Conservation (phyloP, 1,140 invertebrate genomes). For the Cryptotermes secundus region DNA sequence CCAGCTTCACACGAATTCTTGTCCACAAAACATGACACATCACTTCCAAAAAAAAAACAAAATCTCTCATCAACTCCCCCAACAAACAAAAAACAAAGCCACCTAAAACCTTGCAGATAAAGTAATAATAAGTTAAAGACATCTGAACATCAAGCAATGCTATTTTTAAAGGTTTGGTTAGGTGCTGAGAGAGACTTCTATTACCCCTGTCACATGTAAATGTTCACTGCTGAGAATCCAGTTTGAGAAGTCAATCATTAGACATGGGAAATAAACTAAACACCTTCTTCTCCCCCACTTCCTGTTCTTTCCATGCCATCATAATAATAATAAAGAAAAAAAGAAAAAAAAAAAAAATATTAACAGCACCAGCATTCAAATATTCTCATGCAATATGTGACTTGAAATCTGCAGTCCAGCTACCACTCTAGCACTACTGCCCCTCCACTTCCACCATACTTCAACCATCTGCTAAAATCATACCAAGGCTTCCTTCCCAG, state of each 20-base stretch:
- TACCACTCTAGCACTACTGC: background rate
- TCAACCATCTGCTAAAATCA: background rate
- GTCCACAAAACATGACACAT: slow-evolving; percentile 8
- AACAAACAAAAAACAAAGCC: slow-evolving; percentile 21
- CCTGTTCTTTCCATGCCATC: slow-evolving; percentile 23
- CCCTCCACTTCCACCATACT: background rate
- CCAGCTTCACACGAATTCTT: slow-evolving; percentile 22
- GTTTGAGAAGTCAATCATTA: background rate
- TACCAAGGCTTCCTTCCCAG: slow-evolving; percentile 6
- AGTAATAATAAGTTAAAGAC: slow-evolving; percentile 28
- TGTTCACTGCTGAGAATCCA: slow-evolving; percentile 22
- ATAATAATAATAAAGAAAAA: slow-evolving; percentile 23
- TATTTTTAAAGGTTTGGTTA: background rate
- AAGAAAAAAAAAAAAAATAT: background rate
- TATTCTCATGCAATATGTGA: slow-evolving; percentile 10
- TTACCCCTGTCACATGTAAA: slow-evolving; percentile 19
- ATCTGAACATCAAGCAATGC: slow-evolving; percentile 8
- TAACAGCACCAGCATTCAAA: slow-evolving; percentile 29
- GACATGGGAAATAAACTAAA: slow-evolving; percentile 22
- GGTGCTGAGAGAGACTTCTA: slow-evolving; percentile 16
- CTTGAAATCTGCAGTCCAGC: background rate
- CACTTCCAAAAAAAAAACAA: slow-evolving; percentile 23
- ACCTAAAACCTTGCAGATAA: slow-evolving; percentile 26
- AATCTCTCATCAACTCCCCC: slow-evolving; percentile 15
- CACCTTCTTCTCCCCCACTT: background rate